Percentiles rank a stretch among this genome's conserved stretches.
Conservation (phyloP, 64 coral and sea anemone genomes). For the Astreopora myriophthalma region DNA sequence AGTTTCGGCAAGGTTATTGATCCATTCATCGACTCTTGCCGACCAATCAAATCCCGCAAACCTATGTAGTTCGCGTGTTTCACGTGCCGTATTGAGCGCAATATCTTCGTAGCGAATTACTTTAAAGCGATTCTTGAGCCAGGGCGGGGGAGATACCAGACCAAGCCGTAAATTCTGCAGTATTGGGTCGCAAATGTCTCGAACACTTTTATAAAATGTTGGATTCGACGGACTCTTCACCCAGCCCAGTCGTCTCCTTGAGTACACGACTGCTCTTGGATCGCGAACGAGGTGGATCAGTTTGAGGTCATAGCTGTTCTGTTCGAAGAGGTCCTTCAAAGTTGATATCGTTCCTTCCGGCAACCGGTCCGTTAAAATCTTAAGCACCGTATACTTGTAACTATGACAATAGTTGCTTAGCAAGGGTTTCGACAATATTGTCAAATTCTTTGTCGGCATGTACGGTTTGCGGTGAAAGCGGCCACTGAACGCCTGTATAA, state of each 20-base stretch:
- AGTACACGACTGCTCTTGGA: constrained; percentile 8
- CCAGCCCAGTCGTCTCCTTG: neutral
- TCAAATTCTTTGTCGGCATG: neutral
- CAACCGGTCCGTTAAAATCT: neutral
- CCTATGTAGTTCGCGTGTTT: neutral
- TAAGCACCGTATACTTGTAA: neutral
- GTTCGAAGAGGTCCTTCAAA: neutral
- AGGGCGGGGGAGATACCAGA: neutral
- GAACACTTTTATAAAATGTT: neutral
- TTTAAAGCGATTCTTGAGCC: constrained; percentile 1
- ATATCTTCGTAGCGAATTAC: constrained; percentile 20
- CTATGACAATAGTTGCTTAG: neutral
- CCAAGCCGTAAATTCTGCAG: neutral
- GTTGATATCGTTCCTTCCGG: neutral
- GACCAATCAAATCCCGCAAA: neutral
- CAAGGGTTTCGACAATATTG: neutral
- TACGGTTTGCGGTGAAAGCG: neutral
- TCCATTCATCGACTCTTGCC: neutral
- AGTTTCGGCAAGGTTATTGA: neutral
- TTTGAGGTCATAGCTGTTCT: neutral
- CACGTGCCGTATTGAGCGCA: neutral
- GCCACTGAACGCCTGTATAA: neutral
- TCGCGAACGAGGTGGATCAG: neutral
- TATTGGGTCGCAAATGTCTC: neutral
- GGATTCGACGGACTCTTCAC: neutral